Conservation (phyloP, 64 coral and sea anemone genomes). For the Actinia tenebrosa region DNA sequence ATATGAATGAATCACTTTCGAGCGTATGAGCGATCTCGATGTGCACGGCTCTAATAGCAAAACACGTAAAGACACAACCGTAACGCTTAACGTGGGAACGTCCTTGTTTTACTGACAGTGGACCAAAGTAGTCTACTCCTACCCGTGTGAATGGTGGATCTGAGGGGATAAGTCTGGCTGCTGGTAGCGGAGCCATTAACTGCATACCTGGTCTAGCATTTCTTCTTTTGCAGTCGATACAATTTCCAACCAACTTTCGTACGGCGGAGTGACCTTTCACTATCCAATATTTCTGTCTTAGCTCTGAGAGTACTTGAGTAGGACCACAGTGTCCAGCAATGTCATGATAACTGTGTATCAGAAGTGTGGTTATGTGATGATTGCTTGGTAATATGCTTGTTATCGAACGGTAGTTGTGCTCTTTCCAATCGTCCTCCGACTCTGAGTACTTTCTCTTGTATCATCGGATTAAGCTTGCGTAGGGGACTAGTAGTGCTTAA, state of each 20-base stretch:
- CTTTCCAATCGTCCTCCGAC: conserved; percentile 34
- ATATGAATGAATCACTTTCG: conserved; percentile 24
- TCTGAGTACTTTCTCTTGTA: conserved; percentile 18
- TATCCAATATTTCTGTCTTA: conserved; percentile 26
- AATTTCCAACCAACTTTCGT: neutral
- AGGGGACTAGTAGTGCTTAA: neutral
- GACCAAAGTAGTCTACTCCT: conserved; percentile 18
- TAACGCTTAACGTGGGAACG: conserved; percentile 19
- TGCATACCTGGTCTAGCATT: neutral
- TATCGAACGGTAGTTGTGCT: neutral
- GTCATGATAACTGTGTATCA: conserved; percentile 13
- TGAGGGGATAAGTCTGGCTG: too few species aligned
- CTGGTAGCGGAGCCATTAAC: too few species aligned
- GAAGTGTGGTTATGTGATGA: conserved; percentile 25
- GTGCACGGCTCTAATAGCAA: conserved; percentile 15
- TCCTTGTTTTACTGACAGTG: neutral
- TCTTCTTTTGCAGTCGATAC: conserved; percentile 14
- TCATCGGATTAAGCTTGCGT: neutral
- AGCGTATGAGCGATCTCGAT: conserved; percentile 47
- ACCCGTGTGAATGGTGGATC: neutral
- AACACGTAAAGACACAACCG: conserved; percentile 44
- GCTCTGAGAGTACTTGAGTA: neutral
- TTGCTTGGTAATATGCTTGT: conserved; percentile 18
- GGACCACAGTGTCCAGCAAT: conserved; percentile 13
- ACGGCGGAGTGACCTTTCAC: conserved; percentile 21